Percentiles rank a stretch among this genome's conserved stretches.
phyloP scores from a whole-genome alignment of 2,113 vertebrate species.

The Xyrauchen texanus region DNA sequence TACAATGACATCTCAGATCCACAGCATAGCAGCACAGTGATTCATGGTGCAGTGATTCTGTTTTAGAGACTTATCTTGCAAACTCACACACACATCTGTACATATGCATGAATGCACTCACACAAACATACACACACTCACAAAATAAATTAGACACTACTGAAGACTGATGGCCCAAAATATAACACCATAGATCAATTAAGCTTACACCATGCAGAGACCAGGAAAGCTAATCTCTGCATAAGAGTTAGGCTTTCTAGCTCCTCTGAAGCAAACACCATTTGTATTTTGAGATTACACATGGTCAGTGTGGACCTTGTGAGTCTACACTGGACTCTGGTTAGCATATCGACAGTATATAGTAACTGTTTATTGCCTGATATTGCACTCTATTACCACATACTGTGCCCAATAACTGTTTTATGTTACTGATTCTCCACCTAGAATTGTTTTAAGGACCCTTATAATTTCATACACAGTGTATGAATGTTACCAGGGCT shows the following conservation, averaged over 20 bases:
- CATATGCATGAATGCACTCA: conserved; percentile 19
- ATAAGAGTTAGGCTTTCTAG: background rate
- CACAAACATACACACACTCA: conserved; percentile 13
- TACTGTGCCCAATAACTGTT: no score
- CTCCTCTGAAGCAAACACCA: background rate
- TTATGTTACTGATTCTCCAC: no score
- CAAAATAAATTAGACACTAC: conserved; percentile 16
- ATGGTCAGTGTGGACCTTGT: no score
- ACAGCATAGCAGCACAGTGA: conserved; percentile 44
- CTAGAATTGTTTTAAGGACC: no score
- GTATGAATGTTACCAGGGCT: no score
- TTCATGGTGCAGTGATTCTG: conserved; percentile 40
- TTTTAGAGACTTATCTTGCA: conserved; percentile 28
- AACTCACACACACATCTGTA: conserved; percentile 25
- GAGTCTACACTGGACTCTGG: no score
- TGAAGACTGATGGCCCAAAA: conserved; percentile 36
- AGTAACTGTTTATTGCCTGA: no score
- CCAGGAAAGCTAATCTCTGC: conserved; percentile 1
- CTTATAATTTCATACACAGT: no score
- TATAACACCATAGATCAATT: conserved; percentile 20
- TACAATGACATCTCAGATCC: conserved; percentile 46
- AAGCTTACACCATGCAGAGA: background rate
- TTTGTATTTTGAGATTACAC: background rate
- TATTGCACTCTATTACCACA: no score
- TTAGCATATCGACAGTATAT: no score